A percentile compares a stretch with the other conserved stretches of the same genome.
These are phyloP conservation scores for Drosophila subquinaria DNA, from an alignment of 2,888 invertebrate genomes.

Conservation along the genomic window DNA sequence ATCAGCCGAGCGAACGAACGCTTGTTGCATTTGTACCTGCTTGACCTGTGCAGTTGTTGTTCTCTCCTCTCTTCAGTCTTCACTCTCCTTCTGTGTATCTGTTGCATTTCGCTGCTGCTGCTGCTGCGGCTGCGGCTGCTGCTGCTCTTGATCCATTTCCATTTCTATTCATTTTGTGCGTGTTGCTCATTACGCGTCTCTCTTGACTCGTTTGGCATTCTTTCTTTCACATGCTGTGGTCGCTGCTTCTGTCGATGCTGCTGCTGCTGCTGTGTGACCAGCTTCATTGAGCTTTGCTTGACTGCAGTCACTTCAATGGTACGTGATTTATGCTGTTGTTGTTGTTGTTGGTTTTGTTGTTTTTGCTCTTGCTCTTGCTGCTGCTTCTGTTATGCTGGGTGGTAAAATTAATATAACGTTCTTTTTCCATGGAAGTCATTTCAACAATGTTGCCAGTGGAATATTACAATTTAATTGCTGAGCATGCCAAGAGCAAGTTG, in stretches of 20 bases:
- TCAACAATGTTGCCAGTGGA: slow-evolving; percentile 51
- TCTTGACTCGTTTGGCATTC: slow-evolving; percentile 13
- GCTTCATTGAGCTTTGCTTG: slow-evolving; percentile 76
- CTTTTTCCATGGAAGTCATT: slow-evolving; percentile 69
- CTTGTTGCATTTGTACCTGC: slow-evolving; percentile 81
- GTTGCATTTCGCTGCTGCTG: slow-evolving; percentile 69
- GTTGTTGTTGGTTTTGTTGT: slow-evolving; percentile 1
- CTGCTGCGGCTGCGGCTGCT: slow-evolving; percentile 73
- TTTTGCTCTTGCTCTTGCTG: slow-evolving; percentile 7
- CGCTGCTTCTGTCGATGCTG: slow-evolving; percentile 5
- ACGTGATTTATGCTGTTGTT: slow-evolving; percentile 62
- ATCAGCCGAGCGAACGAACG: slow-evolving; percentile 71
- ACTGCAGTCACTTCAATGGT: slow-evolving; percentile 73
- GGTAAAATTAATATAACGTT: slow-evolving; percentile 74
- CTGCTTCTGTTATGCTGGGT: slow-evolving; percentile 46
- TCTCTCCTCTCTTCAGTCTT: slow-evolving; percentile 1
- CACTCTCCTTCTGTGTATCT: slow-evolving; percentile 51
- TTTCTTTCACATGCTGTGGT: slow-evolving; percentile 52
- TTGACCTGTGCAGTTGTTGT: slow-evolving; percentile 66
- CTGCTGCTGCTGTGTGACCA: slow-evolving; percentile 49
- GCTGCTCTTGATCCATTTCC: slow-evolving; percentile 78
- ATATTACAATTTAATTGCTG: slow-evolving; percentile 66
- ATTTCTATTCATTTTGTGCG: slow-evolving; percentile 78
- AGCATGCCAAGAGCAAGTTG: slow-evolving; percentile 45
- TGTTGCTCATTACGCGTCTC: slow-evolving; percentile 69